Evolutionary conservation across 2,113 vertebrate genomes (phyloP), one percentile per base, ranked within the genome.

Genomic region (Acrocephalus arundinaceus): DNA sequence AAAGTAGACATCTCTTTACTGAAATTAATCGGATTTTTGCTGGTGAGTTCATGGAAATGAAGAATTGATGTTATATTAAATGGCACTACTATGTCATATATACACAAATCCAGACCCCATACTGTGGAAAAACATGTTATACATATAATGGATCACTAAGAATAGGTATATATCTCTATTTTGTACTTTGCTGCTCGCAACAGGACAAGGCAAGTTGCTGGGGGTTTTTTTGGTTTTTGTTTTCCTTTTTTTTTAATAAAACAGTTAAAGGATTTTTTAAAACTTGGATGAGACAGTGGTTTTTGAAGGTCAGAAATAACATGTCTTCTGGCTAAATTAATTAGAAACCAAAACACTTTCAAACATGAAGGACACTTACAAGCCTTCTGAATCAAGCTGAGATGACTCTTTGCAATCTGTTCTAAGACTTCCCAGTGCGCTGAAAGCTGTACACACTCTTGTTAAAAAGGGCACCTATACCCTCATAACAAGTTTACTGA

Each of bases 241-340:
- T 6, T 33, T 39, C 33, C 15, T 28, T 62, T 41, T 63, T 63
- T 39, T 16, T 7, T 0, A 65, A 65, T 33, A 35, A 41, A 74
- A 78, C 8, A 52, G 39, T 39, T 89, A 57, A 85, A 62, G 28
- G 18, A 74, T 84, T 39, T 78, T 95, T 78, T 52, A 86, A 85
- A 96, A 86, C 48, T 43, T 31, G n/a, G 66, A 92, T 89, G 49
- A 94, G 58, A 92, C 28, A 89, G n/a, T 46, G 61, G 62, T 72
- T 93, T 94, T 68, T 86, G 88, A 95, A 96, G 93, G 94, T 96
- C 93, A 95, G 70, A 90, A 95, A 73, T 51, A 92, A 87, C 2
- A 4, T 61, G 43, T 92, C 88, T 96, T 90, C 86, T 93, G 89
- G 61, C 73, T 96, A 89, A 94, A 85, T 87, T 96, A 96, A 97